These are phyloP conservation scores for Bilobella aurantiaca DNA, from an alignment of 1,140 invertebrate species.

Conservation along the genomic window DNA sequence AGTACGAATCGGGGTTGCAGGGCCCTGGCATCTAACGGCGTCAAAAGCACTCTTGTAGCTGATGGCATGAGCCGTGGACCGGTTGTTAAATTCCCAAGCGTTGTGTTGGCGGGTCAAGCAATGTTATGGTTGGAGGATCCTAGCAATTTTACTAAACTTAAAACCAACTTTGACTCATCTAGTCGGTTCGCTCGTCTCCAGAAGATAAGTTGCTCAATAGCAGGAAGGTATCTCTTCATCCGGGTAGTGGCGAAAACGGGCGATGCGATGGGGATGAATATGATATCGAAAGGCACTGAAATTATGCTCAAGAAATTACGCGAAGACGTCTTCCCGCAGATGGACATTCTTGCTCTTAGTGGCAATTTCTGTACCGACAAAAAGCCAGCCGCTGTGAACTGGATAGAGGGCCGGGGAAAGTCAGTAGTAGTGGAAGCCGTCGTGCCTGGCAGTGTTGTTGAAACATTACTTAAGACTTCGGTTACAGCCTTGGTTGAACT, in stretches of 20 bases:
- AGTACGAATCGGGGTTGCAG: conserved; percentile 94
- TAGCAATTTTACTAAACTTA: conserved; percentile 70
- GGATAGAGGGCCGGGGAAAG: conserved; percentile 96
- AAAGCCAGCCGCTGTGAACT: conserved; percentile 94
- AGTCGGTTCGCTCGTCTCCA: conserved; percentile 75
- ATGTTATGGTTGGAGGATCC: conserved; percentile 73
- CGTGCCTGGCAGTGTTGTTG: conserved; percentile 61
- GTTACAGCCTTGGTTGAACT: conserved; percentile 74
- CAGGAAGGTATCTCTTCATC: conserved; percentile 78
- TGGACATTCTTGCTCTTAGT: conserved; percentile 87
- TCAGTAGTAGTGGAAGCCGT: conserved; percentile 88
- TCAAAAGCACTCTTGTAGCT: conserved; percentile 66
- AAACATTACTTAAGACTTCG: conserved; percentile 76
- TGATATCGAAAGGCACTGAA: conserved; percentile 95
- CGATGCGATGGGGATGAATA: conserved; percentile 99
- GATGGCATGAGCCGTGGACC: conserved; percentile 97
- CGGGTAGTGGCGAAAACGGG: conserved; percentile 93
- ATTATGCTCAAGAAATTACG: conserved; percentile 64
- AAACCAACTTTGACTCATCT: conserved; percentile 79
- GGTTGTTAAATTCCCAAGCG: conserved; percentile 74
- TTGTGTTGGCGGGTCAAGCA: conserved; percentile 64
- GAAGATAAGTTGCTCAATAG: conserved; percentile 67
- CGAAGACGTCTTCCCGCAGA: conserved; percentile 61
- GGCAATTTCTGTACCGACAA: conserved; percentile 98
- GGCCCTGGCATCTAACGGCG: conserved; percentile 61